Evolutionary conservation across 2,888 invertebrate species (phyloP).

Genomic region (Capitulum mitella): DNA sequence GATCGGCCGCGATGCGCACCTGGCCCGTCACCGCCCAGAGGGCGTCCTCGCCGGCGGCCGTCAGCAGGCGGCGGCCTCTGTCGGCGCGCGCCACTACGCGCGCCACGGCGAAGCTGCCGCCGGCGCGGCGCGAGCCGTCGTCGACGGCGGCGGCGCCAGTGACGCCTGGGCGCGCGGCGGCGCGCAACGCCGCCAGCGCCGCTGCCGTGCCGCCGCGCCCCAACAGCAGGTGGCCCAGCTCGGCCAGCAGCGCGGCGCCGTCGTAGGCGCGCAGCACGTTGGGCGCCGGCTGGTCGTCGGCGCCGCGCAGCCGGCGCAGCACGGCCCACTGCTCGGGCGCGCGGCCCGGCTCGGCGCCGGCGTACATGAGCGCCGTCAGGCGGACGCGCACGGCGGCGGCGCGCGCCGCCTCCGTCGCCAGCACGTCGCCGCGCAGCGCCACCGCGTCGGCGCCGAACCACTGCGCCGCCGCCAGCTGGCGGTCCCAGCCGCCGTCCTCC

Average conservation of each 20-base stretch:
- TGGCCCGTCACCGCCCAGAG: constrained; percentile 38
- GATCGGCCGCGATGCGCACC: constrained; percentile 40
- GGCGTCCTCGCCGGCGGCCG: constrained; percentile 39
- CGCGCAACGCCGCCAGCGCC: background rate
- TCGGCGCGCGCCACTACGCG: constrained; percentile 32
- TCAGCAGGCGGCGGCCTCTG: background rate
- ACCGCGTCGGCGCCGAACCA: constrained; percentile 13
- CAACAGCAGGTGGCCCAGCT: constrained; percentile 1
- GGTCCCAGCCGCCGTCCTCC: constrained; percentile 3
- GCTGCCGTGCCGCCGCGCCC: background rate
- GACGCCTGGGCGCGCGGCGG: constrained; percentile 32
- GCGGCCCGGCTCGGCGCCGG: background rate
- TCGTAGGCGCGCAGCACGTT: constrained; percentile 17
- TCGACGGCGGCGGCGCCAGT: constrained; percentile 23
- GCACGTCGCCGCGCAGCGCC: background rate
- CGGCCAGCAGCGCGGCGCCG: constrained; percentile 34
- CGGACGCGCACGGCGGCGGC: background rate
- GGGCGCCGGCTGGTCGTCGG: background rate
- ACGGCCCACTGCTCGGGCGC: background rate
- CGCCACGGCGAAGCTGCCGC: constrained; percentile 39
- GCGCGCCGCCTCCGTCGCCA: background rate
- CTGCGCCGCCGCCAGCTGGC: background rate
- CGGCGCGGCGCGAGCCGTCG: constrained; percentile 37
- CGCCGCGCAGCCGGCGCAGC: constrained; percentile 33
- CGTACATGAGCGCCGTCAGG: constrained; percentile 6